A percentile compares a stretch with the other conserved stretches of the same genome.
Conservation (phyloP, 2,888 invertebrate species). For the Psylliodes chrysocephalus region DNA sequence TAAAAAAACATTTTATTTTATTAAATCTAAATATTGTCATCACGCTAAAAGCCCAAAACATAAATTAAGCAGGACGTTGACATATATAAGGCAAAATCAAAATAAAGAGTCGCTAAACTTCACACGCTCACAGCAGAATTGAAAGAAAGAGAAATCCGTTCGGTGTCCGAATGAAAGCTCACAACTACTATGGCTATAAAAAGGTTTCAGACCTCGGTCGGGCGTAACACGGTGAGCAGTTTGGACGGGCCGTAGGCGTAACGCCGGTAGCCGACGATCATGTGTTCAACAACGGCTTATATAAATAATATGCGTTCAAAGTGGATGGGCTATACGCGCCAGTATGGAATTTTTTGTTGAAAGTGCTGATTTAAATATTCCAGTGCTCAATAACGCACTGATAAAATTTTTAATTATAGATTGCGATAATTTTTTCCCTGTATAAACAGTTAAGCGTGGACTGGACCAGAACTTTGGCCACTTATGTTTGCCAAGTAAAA, state of each 20-base stretch:
- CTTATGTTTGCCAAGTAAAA: no score
- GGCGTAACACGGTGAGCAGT: conserved; percentile 39
- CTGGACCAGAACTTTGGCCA: no score
- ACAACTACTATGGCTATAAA: conserved; percentile 34
- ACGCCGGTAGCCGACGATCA: conserved; percentile 40
- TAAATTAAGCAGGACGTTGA: conserved; percentile 16
- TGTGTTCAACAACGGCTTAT: conserved; percentile 40
- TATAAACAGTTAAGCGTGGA: no score
- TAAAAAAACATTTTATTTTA: no score
- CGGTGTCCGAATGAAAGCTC: conserved; percentile 30
- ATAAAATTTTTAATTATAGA: no score
- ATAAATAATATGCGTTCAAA: conserved; percentile 27
- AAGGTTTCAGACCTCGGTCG: conserved; percentile 39
- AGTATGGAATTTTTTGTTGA: neutral
- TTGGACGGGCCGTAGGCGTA: conserved; percentile 39
- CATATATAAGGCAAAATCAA: conserved; percentile 26
- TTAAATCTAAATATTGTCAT: no score
- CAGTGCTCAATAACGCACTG: no score
- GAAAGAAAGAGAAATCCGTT: conserved; percentile 31
- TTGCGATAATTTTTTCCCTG: no score
- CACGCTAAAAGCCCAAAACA: neutral
- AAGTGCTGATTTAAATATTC: no score
- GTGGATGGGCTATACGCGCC: neutral
- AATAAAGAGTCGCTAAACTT: conserved; percentile 23
- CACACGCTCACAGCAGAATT: conserved; percentile 1